Base-by-base conservation (phyloP, 2,113 vertebrate species). In the Pollachius pollachius region DNA sequence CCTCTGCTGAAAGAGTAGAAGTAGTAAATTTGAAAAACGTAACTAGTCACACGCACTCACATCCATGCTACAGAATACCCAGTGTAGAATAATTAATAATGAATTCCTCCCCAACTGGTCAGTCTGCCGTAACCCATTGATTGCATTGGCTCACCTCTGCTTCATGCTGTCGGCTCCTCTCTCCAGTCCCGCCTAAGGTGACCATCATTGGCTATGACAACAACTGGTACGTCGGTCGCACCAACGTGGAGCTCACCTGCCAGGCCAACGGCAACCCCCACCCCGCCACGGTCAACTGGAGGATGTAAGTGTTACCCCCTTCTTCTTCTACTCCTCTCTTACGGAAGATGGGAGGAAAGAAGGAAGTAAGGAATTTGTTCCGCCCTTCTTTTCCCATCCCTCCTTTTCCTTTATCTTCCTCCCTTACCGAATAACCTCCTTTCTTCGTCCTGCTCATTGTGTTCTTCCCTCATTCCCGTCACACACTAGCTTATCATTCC, bases 201-300 rank as follows among this genome's bases (percentile, higher is more conserved):
- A 72, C 79, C 62, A 94, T 96, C 58, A 74, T 79, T 0, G 95
- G 94, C 62, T 96, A 95, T 3, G 95, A 97, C 37, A 89, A 93
- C 75, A 96, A 97, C 81, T 97, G 95, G 95, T 95, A 94, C 65
- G 11, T 94, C 0, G 93, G 93, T 34, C 94, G 94, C 1, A 91
- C 83, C 0, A 94, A 93, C n/a, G 94, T 86, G 17, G 48, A 48
- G 3, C 87, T 97, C 68, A 91, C 54, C 72, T 97, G 95, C 72
- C 77, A 89, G 0, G 93, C 89, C 3, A 81, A 57, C 0, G 94
- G 90, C 57, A 96, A 97, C 72, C 95, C 95, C 0, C 1, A 73
- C 1, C 91, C 94, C 0, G 65, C 65, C 0, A 68, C 70, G 0
- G 86, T 92, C 54, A 68, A 8, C 13, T 97, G 95, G 94, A 94